phyloP scores from a whole-genome alignment of 1,140 invertebrate species.

The Phenacoccus solenopsis region DNA sequence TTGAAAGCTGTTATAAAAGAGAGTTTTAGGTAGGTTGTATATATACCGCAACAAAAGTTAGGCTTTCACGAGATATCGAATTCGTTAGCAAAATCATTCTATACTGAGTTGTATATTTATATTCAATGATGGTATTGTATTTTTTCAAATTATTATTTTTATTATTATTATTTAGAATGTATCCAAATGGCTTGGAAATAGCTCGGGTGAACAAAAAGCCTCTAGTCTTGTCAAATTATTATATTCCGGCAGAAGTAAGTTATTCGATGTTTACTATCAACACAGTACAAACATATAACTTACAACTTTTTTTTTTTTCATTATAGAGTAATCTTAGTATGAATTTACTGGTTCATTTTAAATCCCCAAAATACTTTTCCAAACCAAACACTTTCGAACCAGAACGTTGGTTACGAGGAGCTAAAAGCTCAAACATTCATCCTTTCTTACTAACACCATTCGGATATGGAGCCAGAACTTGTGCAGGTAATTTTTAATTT shows the following conservation, averaged over 20 bases:
- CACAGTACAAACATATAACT: too few relatives aligned
- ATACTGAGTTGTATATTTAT: not conserved
- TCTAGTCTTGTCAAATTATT: conserved; percentile 36
- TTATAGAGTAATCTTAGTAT: conserved; percentile 41
- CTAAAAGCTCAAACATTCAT: conserved; percentile 27
- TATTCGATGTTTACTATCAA: conserved; percentile 19
- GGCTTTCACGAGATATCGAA: not conserved
- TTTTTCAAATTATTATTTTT: conserved; percentile 5
- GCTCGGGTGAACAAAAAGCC: conserved; percentile 38
- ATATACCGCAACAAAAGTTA: not conserved
- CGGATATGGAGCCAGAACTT: conserved; percentile 38
- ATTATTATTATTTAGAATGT: conserved; percentile 29
- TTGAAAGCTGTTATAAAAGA: conserved; percentile 46
- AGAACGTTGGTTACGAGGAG: conserved; percentile 32
- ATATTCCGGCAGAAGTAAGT: conserved; percentile 42
- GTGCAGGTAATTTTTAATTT: conserved; percentile 24
- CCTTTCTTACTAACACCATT: conserved; percentile 42
- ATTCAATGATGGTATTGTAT: too few relatives aligned
- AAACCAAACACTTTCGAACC: conserved; percentile 37
- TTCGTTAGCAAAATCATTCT: not conserved
- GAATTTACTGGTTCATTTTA: conserved; percentile 37
- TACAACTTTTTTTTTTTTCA: conserved; percentile 26
- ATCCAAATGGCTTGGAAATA: conserved; percentile 41
- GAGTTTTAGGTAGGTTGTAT: conserved; percentile 32
- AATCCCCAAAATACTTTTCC: conserved; percentile 35